phyloP scores from a whole-genome alignment of 2,888 invertebrate species.

The Hylaea fasciaria region DNA sequence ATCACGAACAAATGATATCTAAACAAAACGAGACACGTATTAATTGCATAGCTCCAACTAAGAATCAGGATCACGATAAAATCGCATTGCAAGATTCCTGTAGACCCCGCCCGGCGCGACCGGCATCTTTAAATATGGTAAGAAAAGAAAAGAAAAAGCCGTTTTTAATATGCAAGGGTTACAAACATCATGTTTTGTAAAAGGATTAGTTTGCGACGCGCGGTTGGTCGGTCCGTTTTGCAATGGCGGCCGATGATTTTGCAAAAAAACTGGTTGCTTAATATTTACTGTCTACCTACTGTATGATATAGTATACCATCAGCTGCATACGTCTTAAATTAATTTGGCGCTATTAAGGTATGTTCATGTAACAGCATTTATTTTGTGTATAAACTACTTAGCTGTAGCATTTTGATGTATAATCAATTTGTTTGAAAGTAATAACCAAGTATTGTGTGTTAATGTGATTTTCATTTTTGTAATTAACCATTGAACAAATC shows the following conservation, averaged over 20 bases:
- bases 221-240: slow-evolving; percentile 64
- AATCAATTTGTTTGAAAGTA: too few relatives aligned
- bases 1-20: slow-evolving; percentile 44
- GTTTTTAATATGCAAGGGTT: slow-evolving; percentile 57
- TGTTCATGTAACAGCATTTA: not conserved
- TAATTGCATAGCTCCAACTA: slow-evolving; percentile 42
- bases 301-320: too few relatives aligned
- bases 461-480: too few relatives aligned
- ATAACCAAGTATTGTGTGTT: too few relatives aligned
- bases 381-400: too few relatives aligned
- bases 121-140: slow-evolving; percentile 22
- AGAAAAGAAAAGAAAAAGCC: slow-evolving; percentile 8
- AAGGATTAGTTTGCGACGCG: slow-evolving; percentile 68
- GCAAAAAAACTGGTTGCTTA: slow-evolving; percentile 11
- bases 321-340: not conserved
- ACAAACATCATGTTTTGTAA: slow-evolving; percentile 65
- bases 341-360: not conserved
- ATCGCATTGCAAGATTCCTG: slow-evolving; percentile 41
- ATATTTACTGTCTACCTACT: not conserved
- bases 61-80: slow-evolving; percentile 44
- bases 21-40: slow-evolving; percentile 45
- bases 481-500: too few relatives aligned
- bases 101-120: slow-evolving; percentile 33
- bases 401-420: too few relatives aligned
- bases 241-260: slow-evolving; percentile 59